phyloP scores from a whole-genome alignment of 2,888 invertebrate species.

The Pemphredon lugubris region DNA sequence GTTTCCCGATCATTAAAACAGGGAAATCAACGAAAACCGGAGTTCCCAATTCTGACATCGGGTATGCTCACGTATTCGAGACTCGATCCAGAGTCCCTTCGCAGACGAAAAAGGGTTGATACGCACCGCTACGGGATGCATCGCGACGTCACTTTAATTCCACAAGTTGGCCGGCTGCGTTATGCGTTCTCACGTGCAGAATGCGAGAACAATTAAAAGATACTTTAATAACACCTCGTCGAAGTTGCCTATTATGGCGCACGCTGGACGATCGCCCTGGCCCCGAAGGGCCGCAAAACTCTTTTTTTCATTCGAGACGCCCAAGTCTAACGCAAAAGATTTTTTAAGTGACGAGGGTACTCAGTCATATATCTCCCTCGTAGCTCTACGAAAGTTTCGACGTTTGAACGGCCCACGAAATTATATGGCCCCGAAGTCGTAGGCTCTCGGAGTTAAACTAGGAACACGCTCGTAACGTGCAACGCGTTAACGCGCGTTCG shows the following conservation, averaged over 20 bases:
- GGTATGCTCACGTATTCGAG: too few species aligned
- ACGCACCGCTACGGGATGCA: too few species aligned
- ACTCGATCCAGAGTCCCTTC: too few species aligned
- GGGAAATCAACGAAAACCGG: too few species aligned
- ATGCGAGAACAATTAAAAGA: conserved; percentile 75
- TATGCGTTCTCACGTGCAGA: conserved; percentile 66
- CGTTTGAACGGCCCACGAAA: conserved; percentile 77
- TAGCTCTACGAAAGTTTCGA: conserved; percentile 70
- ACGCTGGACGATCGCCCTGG: conserved; percentile 53
- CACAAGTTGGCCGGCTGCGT: background rate
- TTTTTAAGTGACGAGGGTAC: conserved; percentile 75
- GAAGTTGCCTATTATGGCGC: conserved; percentile 72
- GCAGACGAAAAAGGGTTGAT: too few species aligned
- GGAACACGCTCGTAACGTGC: too few species aligned
- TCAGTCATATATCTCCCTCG: conserved; percentile 74
- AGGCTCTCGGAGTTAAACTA: conserved; percentile 1
- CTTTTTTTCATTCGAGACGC: conserved; percentile 17
- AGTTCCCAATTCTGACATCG: too few species aligned
- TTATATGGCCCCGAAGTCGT: conserved; percentile 66
- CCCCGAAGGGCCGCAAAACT: conserved; percentile 59
- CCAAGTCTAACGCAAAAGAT: conserved; percentile 54
- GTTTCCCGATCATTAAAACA: too few species aligned
- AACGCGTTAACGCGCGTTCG: too few species aligned
- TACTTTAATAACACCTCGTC: conserved; percentile 76
- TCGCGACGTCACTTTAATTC: background rate